Conservation (phyloP, 2,113 vertebrate genomes). For the Lonchura striata region DNA sequence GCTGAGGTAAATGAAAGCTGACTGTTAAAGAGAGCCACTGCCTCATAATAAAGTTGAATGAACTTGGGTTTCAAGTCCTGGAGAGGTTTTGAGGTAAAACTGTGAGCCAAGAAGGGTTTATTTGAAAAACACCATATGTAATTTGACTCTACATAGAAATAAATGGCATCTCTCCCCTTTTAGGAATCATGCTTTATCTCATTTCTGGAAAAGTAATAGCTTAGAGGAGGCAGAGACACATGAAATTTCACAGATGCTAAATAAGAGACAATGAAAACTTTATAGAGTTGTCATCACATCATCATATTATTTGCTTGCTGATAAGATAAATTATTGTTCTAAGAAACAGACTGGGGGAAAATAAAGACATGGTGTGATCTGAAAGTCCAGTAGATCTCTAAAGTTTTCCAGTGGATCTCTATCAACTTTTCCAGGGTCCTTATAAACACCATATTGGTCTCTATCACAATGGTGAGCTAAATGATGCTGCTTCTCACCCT, state of each 20-base stretch:
- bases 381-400: background rate
- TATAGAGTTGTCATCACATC: background rate
- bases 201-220: background rate
- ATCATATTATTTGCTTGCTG: background rate
- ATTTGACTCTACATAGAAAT: background rate
- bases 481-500: background rate
- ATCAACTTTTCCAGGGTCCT: background rate
- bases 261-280: background rate
- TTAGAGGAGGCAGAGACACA: background rate
- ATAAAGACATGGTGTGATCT: background rate
- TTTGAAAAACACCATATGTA: background rate
- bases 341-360: background rate
- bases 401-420: background rate
- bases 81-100: background rate
- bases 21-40: background rate
- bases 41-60: background rate
- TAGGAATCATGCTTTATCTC: background rate
- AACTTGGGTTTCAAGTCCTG: background rate
- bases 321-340: background rate
- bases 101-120: background rate
- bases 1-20: slow-evolving; percentile 12
- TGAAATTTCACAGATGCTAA: background rate
- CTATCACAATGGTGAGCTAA: background rate
- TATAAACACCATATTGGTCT: background rate
- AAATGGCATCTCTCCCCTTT: background rate